Percentiles rank a stretch among this genome's conserved stretches.
Evolutionary conservation across 2,797 vertebrate genomes (phyloP).

Genomic region (Coccyzus lansbergi): DNA sequence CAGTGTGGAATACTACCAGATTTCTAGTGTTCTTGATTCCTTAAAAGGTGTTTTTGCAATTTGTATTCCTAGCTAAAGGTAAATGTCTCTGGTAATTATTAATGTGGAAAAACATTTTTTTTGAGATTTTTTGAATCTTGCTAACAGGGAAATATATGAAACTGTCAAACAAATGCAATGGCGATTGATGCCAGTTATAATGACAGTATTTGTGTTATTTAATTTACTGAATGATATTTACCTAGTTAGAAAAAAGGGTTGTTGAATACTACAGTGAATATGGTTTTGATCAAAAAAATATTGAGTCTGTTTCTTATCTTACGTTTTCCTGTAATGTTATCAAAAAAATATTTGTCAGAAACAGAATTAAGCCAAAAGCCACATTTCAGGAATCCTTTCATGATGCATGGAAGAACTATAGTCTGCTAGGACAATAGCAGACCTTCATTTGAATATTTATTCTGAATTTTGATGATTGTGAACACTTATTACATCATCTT

Average conservation of each 20-base stretch:
- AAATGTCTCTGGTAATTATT: background rate
- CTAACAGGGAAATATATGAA: background rate
- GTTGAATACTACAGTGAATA: background rate
- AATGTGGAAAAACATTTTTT: background rate
- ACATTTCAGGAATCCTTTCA: background rate
- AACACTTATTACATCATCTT: background rate
- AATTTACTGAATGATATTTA: background rate
- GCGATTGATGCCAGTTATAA: background rate
- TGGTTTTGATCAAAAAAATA: background rate
- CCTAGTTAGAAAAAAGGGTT: background rate
- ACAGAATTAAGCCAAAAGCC: background rate
- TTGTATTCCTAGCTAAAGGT: background rate
- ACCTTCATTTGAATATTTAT: background rate
- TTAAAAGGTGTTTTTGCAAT: background rate
- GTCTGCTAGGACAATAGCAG: background rate
- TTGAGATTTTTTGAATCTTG: background rate
- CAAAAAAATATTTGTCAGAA: background rate
- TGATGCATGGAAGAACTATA: background rate
- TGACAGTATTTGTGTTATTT: background rate
- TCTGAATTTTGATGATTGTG: background rate
- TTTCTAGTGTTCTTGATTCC: background rate
- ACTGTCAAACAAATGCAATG: background rate
- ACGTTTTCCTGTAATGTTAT: background rate
- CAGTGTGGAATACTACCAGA: background rate
- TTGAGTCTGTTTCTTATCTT: background rate